Evolutionary conservation across 2,888 invertebrate genomes (phyloP).

Genomic region (Pinctada fucata): DNA sequence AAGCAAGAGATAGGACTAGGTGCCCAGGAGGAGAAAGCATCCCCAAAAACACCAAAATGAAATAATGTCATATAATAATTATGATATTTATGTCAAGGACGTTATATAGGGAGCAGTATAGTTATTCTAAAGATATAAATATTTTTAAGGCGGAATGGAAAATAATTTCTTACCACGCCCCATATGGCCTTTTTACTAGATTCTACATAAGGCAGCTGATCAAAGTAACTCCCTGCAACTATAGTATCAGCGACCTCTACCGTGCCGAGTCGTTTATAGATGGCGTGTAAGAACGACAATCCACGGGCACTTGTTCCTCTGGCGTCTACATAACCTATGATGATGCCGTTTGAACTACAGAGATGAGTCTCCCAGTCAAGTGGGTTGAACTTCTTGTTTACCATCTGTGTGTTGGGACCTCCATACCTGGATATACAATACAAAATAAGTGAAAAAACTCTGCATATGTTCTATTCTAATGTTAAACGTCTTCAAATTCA

Average conservation of each 20-base stretch:
- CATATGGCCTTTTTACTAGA: constrained; percentile 92
- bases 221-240: constrained; percentile 88
- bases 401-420: constrained; percentile 94
- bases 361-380: constrained; percentile 94
- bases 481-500: too few species aligned
- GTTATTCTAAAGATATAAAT: too few species aligned
- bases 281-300: constrained; percentile 87
- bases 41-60: too few species aligned
- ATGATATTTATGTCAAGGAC: too few species aligned
- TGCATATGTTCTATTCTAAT: too few species aligned
- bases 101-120: too few species aligned
- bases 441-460: too few species aligned
- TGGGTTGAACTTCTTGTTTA: constrained; percentile 90
- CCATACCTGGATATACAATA: constrained; percentile 83
- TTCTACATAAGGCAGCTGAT: constrained; percentile 92
- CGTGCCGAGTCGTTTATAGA: constrained; percentile 91
- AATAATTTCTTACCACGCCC: constrained; percentile 84
- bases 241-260: constrained; percentile 97
- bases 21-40: too few species aligned
- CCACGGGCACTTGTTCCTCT: constrained; percentile 93
- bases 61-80: too few species aligned
- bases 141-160: too few species aligned
- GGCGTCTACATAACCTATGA: constrained; percentile 95
- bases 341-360: constrained; percentile 89
- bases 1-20: too few species aligned